Evolutionary conservation across 2,888 invertebrate genomes (phyloP), one percentile per base, ranked within the genome.

Genomic region (Gymnoscelis rufifasciata): DNA sequence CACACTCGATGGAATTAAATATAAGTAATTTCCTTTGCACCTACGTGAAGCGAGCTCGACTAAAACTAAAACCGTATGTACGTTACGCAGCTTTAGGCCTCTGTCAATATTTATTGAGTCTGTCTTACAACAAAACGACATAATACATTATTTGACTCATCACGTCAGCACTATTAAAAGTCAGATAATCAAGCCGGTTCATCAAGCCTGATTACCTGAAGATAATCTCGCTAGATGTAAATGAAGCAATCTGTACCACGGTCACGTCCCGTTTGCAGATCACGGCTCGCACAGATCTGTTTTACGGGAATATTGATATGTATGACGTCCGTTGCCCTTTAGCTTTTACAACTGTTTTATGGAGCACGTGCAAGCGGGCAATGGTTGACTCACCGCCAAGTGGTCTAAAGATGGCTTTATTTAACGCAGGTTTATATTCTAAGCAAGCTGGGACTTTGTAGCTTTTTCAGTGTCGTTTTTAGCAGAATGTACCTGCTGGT

Each of bases 221-320:
- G 59, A 65, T 66, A 67, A 71, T 68, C 57, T 47, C 51, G 50
- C 55, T 56, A 54, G 59, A 72, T 71, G 66, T 57, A 71, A 70
- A 79, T 74, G 61, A 68, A 53, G 57, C 31, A 31, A 50, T 75
- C 63, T 38, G 55, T 37, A 73, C 66, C 67, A 61, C 41, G 43
- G 57, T 61, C 83, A 80, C 83, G 83, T 74, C 60, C 24, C 39
- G 55, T 73, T 74, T 70, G 71, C 61, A 63, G 61, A 61, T 56
- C 55, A 52, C 56, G 61, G 53, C 54, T 44, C 50, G 56, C 50
- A 43, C 45, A 43, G 42, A 45, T 31, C 46, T 40, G 45, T 48
- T 42, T 46, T 37, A 33, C 33, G 58, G 56, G 52, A 49, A 57
- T 61, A 59, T 61, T 56, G 57, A 56, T 43, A 36, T 7, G 42